phyloP scores from a whole-genome alignment of 2,888 invertebrate genomes.

The Nephrotoma guestfalica region DNA sequence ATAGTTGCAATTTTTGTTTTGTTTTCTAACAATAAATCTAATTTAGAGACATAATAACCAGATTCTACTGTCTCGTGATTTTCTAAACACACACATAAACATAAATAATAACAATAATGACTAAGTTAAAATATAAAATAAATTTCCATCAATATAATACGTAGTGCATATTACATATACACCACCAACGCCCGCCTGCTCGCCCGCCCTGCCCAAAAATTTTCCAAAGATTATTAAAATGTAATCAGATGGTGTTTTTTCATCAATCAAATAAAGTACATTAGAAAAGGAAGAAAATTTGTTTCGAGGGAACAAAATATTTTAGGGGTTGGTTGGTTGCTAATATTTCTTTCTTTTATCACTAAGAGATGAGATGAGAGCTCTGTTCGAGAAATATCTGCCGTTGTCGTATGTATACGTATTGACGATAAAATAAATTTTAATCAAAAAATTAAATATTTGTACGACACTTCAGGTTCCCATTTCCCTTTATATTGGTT shows the following conservation, averaged over 20 bases:
- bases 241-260: not conserved
- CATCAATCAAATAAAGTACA: not conserved
- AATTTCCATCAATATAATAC: not conserved
- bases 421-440: not conserved
- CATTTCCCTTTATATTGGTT: not conserved
- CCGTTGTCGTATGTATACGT: not conserved
- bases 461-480: not conserved
- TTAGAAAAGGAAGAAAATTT: not conserved
- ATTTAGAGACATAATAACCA: not conserved
- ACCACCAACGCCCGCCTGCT: not conserved
- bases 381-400: not conserved
- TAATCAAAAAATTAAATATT: not conserved
- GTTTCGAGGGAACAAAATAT: not conserved
- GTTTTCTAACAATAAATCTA: not conserved
- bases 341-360: not conserved
- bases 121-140: not conserved
- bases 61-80: not conserved
- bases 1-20: not conserved
- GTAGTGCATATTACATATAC: not conserved
- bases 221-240: not conserved
- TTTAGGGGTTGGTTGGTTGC: not conserved
- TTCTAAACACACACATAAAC: not conserved
- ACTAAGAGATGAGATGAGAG: not conserved
- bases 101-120: not conserved
- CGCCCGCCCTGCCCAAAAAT: not conserved